Conservation (phyloP, 92 coral and sea anemone species). For the Epizoanthus illoricatus region DNA sequence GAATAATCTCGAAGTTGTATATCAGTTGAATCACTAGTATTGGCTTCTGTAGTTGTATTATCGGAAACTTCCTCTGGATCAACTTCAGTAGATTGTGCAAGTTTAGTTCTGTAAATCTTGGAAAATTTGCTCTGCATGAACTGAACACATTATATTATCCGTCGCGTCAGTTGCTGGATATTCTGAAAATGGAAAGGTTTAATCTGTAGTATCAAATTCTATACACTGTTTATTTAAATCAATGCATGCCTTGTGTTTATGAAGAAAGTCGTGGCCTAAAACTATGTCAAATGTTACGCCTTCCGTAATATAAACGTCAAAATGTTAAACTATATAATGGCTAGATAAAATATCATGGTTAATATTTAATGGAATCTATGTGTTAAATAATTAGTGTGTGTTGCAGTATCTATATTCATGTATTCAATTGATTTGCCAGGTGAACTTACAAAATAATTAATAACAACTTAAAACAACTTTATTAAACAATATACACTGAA, state of each 20-base stretch:
- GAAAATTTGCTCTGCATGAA: neutral
- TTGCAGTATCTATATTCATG: neutral
- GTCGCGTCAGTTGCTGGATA: neutral
- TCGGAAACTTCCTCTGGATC: neutral
- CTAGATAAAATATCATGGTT: neutral
- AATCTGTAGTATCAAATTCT: neutral
- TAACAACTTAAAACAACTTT: too few species aligned
- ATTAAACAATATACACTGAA: too few species aligned
- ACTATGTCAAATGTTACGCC: neutral
- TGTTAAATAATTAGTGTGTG: neutral
- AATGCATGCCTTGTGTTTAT: neutral
- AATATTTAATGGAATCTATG: neutral
- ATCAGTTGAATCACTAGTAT: neutral
- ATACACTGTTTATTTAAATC: neutral
- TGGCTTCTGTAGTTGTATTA: neutral
- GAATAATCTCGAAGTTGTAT: neutral
- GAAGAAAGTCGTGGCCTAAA: constrained; percentile 11
- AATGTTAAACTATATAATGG: neutral
- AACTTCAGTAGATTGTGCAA: constrained; percentile 8
- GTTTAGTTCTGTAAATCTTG: constrained; percentile 2
- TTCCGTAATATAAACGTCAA: neutral
- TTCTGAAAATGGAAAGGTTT: neutral
- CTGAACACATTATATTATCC: neutral
- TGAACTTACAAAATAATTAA: too few species aligned
- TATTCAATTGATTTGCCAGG: neutral